These are phyloP conservation scores for Sandelia bainsii DNA, from an alignment of 2,797 vertebrate species.

Conservation along the genomic window DNA sequence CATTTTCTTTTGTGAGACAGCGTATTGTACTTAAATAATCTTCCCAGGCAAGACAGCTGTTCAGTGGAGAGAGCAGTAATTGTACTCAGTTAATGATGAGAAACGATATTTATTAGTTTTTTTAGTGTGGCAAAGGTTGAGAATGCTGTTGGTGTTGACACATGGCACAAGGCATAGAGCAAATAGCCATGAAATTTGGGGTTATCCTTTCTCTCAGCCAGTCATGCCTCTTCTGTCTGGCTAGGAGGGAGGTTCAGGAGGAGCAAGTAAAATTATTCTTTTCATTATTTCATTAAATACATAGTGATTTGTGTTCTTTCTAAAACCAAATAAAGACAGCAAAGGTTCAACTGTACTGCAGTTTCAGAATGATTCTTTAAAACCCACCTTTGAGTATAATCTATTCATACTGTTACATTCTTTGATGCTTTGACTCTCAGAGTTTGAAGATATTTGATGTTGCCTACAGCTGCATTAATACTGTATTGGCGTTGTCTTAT, in stretches of 20 bases:
- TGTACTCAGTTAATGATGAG: slow-evolving; percentile 40
- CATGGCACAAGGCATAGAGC: slow-evolving; percentile 3
- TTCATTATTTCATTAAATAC: background rate
- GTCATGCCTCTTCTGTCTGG: slow-evolving; percentile 10
- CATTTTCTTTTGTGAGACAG: background rate
- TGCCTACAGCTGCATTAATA: slow-evolving; percentile 29
- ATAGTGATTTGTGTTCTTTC: slow-evolving; percentile 1
- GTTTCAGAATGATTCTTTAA: slow-evolving; percentile 12
- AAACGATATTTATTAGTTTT: slow-evolving; percentile 50
- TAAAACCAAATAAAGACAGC: background rate
- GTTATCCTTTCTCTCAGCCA: background rate
- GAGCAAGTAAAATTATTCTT: slow-evolving; percentile 32
- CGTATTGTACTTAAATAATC: slow-evolving; percentile 22
- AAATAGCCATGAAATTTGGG: slow-evolving; percentile 12
- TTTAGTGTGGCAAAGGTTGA: slow-evolving; percentile 20
- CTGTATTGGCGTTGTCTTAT: slow-evolving; percentile 12
- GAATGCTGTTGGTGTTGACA: slow-evolving; percentile 21
- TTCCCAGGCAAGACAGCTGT: slow-evolving; percentile 1
- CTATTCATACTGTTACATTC: slow-evolving; percentile 25
- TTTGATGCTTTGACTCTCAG: slow-evolving; percentile 41
- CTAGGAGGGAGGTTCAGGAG: slow-evolving; percentile 19
- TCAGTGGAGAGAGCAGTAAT: slow-evolving; percentile 33
- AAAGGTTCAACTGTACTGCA: background rate
- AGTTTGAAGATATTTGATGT: slow-evolving; percentile 40
- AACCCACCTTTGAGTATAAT: slow-evolving; percentile 32